Evolutionary conservation across 2,888 invertebrate species (phyloP).

Genomic region (Pollenia labialis): DNA sequence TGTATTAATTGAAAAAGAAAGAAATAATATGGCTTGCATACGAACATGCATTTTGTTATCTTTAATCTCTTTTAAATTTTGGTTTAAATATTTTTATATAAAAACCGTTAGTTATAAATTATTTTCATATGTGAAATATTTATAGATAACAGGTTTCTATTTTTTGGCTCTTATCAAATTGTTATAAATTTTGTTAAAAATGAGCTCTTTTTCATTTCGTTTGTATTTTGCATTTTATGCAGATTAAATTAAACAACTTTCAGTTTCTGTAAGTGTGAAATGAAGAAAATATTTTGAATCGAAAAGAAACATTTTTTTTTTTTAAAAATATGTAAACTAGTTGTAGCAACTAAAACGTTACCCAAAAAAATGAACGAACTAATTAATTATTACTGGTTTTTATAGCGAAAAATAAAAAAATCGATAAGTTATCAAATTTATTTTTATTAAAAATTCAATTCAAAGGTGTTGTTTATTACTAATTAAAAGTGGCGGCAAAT

Average conservation of each 20-base stretch:
- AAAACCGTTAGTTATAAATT: constrained; percentile 43
- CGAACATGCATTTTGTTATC: constrained; percentile 48
- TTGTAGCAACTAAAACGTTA: constrained; percentile 56
- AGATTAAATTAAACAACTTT: constrained; percentile 68
- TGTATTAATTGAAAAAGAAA: constrained; percentile 47
- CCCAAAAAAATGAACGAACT: constrained; percentile 47
- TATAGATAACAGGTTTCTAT: constrained; percentile 60
- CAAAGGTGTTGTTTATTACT: constrained; percentile 59
- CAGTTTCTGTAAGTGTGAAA: constrained; percentile 67
- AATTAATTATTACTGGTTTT: constrained; percentile 68
- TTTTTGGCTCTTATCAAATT: constrained; percentile 61
- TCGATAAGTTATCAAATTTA: constrained; percentile 61
- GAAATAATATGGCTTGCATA: not conserved
- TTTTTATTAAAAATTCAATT: constrained; percentile 47
- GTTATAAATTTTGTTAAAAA: constrained; percentile 42
- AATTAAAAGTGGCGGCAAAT: constrained; percentile 68
- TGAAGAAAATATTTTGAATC: constrained; percentile 64
- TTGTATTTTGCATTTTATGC: constrained; percentile 28
- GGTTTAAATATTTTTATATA: constrained; percentile 20
- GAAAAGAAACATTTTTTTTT: constrained; percentile 21
- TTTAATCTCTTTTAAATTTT: constrained; percentile 61
- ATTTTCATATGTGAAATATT: constrained; percentile 21
- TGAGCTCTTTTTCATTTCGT: constrained; percentile 30
- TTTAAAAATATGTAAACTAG: constrained; percentile 36
- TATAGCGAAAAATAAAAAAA: constrained; percentile 12